These are phyloP conservation scores for Callosobruchus maculatus DNA, from an alignment of 2,888 invertebrate species.

Conservation along the genomic window DNA sequence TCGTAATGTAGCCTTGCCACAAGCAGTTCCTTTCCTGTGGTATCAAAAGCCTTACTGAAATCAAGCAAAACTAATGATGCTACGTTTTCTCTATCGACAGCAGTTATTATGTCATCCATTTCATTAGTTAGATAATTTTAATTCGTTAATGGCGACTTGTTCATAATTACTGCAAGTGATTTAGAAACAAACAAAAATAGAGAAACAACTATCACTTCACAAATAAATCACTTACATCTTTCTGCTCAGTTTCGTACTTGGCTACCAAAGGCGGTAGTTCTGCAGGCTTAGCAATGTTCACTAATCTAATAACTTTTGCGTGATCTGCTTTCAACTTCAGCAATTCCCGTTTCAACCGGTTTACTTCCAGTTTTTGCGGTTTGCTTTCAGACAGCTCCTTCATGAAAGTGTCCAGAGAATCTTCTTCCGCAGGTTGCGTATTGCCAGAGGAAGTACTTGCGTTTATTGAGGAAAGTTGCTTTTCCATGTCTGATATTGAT, in stretches of 20 bases:
- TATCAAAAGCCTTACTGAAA: no score
- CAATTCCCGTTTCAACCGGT: constrained; percentile 67
- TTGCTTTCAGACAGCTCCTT: constrained; percentile 54
- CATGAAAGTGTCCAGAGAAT: constrained; percentile 85
- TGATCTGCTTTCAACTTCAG: constrained; percentile 68
- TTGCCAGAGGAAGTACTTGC: constrained; percentile 35
- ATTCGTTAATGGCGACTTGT: no score
- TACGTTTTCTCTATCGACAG: no score
- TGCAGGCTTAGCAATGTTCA: constrained; percentile 72
- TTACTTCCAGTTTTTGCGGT: constrained; percentile 56
- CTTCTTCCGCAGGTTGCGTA: constrained; percentile 51
- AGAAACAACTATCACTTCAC: neutral
- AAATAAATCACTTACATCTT: neutral
- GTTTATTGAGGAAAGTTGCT: constrained; percentile 48
- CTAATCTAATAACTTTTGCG: constrained; percentile 62
- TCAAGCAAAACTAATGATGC: no score
- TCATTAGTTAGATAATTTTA: no score
- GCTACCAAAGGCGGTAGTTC: constrained; percentile 54
- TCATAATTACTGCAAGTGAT: no score
- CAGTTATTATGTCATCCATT: no score
- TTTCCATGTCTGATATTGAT: constrained; percentile 60
- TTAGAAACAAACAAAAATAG: no score
- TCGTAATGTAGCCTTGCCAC: no score
- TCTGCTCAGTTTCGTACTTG: constrained; percentile 8
- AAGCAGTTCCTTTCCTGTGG: no score